These are phyloP conservation scores for Trochalopteron elliotii DNA, from an alignment of 2,113 vertebrate genomes.

Conservation along the genomic window DNA sequence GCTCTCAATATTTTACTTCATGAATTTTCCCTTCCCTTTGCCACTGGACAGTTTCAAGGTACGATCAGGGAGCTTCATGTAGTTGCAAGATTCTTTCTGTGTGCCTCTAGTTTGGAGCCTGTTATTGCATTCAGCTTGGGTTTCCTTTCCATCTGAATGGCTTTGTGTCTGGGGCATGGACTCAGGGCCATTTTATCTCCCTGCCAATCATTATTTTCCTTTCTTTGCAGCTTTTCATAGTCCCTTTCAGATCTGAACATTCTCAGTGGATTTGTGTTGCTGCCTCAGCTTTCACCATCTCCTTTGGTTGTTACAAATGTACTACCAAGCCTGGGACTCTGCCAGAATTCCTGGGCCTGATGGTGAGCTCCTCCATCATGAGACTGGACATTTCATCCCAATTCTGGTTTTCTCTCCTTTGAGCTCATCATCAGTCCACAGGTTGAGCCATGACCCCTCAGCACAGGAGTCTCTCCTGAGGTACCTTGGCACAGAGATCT, in stretches of 20 bases:
- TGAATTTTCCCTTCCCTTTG: background rate
- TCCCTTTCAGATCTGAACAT: background rate
- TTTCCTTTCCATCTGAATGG: background rate
- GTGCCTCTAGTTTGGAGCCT: background rate
- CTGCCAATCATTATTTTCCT: background rate
- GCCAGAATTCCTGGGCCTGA: background rate
- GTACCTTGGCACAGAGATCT: background rate
- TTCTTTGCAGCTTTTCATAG: background rate
- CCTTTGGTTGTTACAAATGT: background rate
- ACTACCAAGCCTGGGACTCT: background rate
- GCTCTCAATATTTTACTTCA: background rate
- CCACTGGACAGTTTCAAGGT: background rate
- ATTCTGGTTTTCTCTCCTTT: background rate
- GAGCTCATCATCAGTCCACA: background rate
- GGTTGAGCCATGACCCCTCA: background rate
- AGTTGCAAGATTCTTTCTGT: background rate
- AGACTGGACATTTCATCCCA: background rate
- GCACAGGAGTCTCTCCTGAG: background rate
- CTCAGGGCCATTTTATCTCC: background rate
- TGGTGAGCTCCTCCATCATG: background rate
- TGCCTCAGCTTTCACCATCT: background rate
- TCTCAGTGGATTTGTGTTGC: background rate
- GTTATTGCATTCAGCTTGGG: accelerated
- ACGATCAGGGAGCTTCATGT: background rate
- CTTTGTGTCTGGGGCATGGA: background rate